Base-by-base conservation (phyloP, 1,140 invertebrate genomes). In the Zaprionus capensis region DNA sequence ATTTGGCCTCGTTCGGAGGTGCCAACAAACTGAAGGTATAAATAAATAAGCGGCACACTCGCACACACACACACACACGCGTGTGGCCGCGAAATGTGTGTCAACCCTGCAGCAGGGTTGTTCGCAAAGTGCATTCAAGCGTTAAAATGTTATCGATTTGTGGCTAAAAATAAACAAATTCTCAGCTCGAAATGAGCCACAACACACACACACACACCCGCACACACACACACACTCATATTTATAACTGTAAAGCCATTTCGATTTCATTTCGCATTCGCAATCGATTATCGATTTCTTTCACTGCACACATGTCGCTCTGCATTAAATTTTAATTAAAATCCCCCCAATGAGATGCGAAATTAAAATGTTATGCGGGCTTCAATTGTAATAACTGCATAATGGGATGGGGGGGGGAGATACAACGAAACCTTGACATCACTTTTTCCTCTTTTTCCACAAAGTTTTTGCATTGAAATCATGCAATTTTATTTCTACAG, bases 61-160 rank as follows among this genome's bases (percentile, higher is more conserved):
- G 28, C 28, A 62, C 28, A 53, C 36, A 56, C n/a, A 12, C 36
- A 63, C 31, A 63, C 14, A 66, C 61, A 63, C 15, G 44, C 51
- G 75, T n/a, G n/a, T 34, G 59, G 41, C 63, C 22, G 34, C 20
- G 15, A 53, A 46, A 65, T 65, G 56, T 76, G 22, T 76, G 69
- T 65, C 69, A 76, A 34, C 46, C 68, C 24, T 22, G 53, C 26
- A n/a, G 63, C 26, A 20, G 63, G 73, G 17, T 24, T 69, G 83
- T 57, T 80, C 41, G 24, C 81, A 68, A 65, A 82, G 84, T 90
- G 85, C 85, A 90, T 71, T 90, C 79, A 82, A 90, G 79, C 71
- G 85, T 90, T 82, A 90, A 78, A 90, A 82, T 82, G 61, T 72
- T 80, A 90, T 90, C 81, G 85, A 90, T 90, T 90, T 68, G 68